Evolutionary conservation across 1,140 invertebrate genomes (phyloP).

Genomic region (Aleiodes sp.): DNA sequence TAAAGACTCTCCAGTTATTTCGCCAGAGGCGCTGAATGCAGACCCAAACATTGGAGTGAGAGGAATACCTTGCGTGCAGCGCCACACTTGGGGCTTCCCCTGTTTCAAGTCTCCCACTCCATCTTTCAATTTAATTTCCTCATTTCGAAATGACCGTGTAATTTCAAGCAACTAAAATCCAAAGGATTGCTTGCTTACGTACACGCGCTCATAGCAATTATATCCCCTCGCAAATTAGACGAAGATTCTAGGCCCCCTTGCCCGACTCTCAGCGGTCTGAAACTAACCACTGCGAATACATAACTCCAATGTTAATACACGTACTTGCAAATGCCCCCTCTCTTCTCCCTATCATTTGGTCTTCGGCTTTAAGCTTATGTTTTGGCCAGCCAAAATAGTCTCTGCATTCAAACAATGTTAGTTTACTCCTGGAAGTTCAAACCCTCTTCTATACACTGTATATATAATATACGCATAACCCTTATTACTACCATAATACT

Average conservation of each 20-base stretch:
- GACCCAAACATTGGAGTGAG: no score
- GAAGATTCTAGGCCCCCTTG: not conserved
- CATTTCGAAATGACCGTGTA: not conserved
- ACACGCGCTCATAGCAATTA: not conserved
- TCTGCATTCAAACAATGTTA: no score
- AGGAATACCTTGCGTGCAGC: not conserved
- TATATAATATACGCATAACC: not conserved
- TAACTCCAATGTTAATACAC: no score
- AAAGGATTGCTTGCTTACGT: no score
- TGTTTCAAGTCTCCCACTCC: not conserved
- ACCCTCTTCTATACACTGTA: not conserved
- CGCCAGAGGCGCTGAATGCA: not conserved
- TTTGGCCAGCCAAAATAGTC: not conserved
- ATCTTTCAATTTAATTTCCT: not conserved
- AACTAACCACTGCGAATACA: no score
- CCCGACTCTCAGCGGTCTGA: no score
- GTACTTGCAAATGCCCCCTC: no score
- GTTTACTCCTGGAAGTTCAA: not conserved
- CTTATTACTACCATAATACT: slow-evolving; percentile 18
- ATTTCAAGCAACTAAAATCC: not conserved
- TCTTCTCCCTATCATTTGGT: no score
- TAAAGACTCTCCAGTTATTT: no score
- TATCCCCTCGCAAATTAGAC: not conserved
- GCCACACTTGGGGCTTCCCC: not conserved
- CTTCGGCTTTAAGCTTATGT: no score